These are phyloP conservation scores for Philypnodon macrostomus DNA, from an alignment of 2,797 vertebrate species.

Conservation along the genomic window DNA sequence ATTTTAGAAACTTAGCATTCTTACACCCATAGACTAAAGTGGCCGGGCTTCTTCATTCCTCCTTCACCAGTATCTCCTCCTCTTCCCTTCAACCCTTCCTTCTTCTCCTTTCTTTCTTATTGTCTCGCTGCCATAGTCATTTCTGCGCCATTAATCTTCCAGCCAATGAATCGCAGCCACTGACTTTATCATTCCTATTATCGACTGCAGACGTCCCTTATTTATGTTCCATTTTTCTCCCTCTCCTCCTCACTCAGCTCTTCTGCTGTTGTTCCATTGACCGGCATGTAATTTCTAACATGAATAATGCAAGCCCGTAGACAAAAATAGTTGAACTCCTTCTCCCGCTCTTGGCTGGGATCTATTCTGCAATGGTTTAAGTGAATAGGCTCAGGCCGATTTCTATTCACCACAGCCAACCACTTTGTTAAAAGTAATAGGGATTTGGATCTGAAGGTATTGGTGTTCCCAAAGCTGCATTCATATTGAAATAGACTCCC, in stretches of 20 bases:
- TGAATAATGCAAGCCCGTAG: slow-evolving; percentile 67
- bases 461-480: slow-evolving; percentile 32
- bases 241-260: slow-evolving; percentile 41
- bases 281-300: slow-evolving; percentile 61
- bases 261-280: slow-evolving; percentile 63
- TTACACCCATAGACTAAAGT: not conserved
- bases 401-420: slow-evolving; percentile 47
- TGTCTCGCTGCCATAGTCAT: slow-evolving; percentile 51
- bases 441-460: slow-evolving; percentile 43
- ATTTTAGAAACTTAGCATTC: no score
- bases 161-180: slow-evolving; percentile 66
- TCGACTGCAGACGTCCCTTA: slow-evolving; percentile 64
- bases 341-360: slow-evolving; percentile 42
- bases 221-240: slow-evolving; percentile 65
- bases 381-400: slow-evolving; percentile 32
- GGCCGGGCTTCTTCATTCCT: slow-evolving; percentile 13
- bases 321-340: slow-evolving; percentile 62
- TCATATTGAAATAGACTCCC: slow-evolving; percentile 41
- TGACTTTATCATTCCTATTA: slow-evolving; percentile 70
- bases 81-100: slow-evolving; percentile 6
- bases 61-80: slow-evolving; percentile 14
- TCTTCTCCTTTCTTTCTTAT: slow-evolving; percentile 33
- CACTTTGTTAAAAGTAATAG: slow-evolving; percentile 51
- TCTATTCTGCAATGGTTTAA: slow-evolving; percentile 62
- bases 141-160: slow-evolving; percentile 69